A percentile compares a stretch with the other conserved stretches of the same genome.
phyloP scores from a whole-genome alignment of 2,888 invertebrate genomes.

The Trilocha varians region DNA sequence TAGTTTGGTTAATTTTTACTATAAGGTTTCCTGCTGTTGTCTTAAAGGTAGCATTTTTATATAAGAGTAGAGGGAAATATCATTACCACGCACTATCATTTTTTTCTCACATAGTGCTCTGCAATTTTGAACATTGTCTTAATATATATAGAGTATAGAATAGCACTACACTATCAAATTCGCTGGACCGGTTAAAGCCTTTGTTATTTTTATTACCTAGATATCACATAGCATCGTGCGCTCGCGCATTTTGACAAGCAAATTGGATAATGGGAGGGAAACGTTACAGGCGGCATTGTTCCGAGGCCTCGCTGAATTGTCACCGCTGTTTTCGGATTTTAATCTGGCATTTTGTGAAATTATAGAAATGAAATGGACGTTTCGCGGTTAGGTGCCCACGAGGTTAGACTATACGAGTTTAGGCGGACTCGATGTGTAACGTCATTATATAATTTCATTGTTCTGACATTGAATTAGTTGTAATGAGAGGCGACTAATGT shows the following conservation, averaged over 20 bases:
- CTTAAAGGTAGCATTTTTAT: too few species aligned
- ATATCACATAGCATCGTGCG: slow-evolving; percentile 23
- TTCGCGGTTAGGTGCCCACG: slow-evolving; percentile 63
- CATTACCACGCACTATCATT: too few species aligned
- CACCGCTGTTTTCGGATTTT: slow-evolving; percentile 60
- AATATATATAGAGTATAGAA: background rate
- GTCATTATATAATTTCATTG: slow-evolving; percentile 49
- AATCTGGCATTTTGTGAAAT: slow-evolving; percentile 66
- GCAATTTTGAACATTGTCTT: background rate
- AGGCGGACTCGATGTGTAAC: slow-evolving; percentile 21
- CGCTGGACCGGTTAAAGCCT: slow-evolving; percentile 23
- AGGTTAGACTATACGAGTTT: slow-evolving; percentile 17
- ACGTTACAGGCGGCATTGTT: slow-evolving; percentile 48
- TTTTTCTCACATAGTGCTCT: too few species aligned
- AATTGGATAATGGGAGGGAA: slow-evolving; percentile 65
- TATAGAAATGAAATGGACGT: slow-evolving; percentile 67
- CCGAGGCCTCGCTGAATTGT: slow-evolving; percentile 51
- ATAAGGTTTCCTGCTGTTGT: too few species aligned
- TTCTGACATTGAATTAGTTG: slow-evolving; percentile 42
- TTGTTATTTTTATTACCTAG: slow-evolving; percentile 28
- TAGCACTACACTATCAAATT: slow-evolving; percentile 10
- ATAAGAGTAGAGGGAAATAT: too few species aligned
- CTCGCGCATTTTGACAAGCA: slow-evolving; percentile 62
- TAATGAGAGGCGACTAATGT: slow-evolving; percentile 5
- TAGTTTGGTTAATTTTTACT: too few species aligned